A percentile compares a stretch with the other conserved stretches of the same genome.
These are phyloP conservation scores for Terrapene triunguis DNA, from an alignment of 2,113 vertebrate genomes.

Conservation along the genomic window DNA sequence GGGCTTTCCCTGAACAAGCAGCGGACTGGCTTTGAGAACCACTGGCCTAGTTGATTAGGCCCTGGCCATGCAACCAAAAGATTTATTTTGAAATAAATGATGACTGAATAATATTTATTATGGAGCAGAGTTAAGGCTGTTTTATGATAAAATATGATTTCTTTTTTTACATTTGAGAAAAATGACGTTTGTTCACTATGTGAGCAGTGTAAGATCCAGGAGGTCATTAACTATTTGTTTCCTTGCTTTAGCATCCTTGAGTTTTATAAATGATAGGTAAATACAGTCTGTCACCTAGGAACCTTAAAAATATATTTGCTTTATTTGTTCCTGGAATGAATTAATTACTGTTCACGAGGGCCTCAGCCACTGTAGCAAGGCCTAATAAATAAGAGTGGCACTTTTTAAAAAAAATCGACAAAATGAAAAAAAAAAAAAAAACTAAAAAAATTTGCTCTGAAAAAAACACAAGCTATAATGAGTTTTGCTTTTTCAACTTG, in stretches of 20 bases:
- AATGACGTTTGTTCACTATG: neutral
- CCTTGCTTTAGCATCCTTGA: neutral
- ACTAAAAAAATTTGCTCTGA: neutral
- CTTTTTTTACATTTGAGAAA: neutral
- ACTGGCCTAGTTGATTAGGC: neutral
- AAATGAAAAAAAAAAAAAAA: neutral
- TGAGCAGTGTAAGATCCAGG: neutral
- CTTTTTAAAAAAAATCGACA: neutral
- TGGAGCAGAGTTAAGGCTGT: neutral
- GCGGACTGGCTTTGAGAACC: no score
- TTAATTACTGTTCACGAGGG: neutral
- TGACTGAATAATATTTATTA: neutral
- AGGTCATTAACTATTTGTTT: neutral
- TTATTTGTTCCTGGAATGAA: neutral
- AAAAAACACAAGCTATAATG: neutral
- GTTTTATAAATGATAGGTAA: neutral
- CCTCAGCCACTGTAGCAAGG: neutral
- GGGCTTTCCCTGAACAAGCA: no score
- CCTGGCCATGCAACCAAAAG: neutral
- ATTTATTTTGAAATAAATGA: neutral
- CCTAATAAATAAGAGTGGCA: neutral
- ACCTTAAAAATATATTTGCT: neutral
- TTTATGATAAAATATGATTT: neutral
- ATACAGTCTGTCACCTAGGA: neutral
- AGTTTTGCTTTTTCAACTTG: neutral